Evolutionary conservation across 2,888 invertebrate genomes (phyloP).

Genomic region (Tubulanus polymorphus): DNA sequence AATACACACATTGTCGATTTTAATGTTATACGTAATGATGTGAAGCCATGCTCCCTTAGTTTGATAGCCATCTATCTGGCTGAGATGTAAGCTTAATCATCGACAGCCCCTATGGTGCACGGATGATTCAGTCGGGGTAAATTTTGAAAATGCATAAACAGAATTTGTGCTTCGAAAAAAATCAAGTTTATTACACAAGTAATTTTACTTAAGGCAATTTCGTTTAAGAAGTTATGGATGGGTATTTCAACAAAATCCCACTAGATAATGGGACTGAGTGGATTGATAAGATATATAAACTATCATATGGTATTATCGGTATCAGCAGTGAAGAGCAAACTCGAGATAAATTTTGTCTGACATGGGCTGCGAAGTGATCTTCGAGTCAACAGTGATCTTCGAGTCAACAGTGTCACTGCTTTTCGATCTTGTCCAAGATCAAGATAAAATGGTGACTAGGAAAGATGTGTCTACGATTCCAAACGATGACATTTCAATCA

Average conservation of each 20-base stretch:
- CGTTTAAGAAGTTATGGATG: not conserved
- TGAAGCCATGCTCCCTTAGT: constrained; percentile 16
- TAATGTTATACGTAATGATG: too few relatives aligned
- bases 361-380: constrained; percentile 12
- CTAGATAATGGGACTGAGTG: constrained; percentile 17
- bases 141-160: too few relatives aligned
- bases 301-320: constrained; percentile 14
- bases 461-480: not conserved
- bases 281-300: constrained; percentile 15
- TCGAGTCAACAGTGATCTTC: constrained; percentile 2
- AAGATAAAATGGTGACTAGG: not conserved
- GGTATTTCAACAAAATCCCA: constrained; percentile 17
- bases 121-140: too few relatives aligned
- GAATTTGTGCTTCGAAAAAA: too few relatives aligned
- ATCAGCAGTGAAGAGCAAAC: constrained; percentile 16
- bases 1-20: too few relatives aligned
- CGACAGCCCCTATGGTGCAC: not conserved
- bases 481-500: not conserved
- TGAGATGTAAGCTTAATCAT: constrained; percentile 12
- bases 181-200: too few relatives aligned
- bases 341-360: constrained; percentile 14
- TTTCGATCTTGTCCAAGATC: not conserved
- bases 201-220: not conserved
- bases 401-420: too few relatives aligned
- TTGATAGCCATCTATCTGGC: constrained; percentile 18